Evolutionary conservation across 2,888 invertebrate species (phyloP).

Genomic region (Drepanosiphum platanoidis): DNA sequence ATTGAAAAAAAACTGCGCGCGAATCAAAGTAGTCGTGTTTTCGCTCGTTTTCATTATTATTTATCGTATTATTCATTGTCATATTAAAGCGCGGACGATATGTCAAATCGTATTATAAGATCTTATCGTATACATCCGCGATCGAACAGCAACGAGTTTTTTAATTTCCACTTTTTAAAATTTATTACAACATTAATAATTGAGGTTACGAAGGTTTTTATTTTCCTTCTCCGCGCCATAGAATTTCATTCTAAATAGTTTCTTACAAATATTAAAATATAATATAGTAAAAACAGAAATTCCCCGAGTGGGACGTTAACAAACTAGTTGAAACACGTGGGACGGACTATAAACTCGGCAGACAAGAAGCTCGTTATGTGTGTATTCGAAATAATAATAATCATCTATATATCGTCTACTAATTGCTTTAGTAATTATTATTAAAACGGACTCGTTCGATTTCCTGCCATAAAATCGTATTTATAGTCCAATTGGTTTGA

Average conservation of each 20-base stretch:
- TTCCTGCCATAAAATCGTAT: background rate
- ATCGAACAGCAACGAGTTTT: background rate
- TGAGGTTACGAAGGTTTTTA: background rate
- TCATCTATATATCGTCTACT: background rate
- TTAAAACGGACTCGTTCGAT: background rate
- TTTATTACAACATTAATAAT: background rate
- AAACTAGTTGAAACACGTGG: slow-evolving; percentile 32
- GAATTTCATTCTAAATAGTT: background rate
- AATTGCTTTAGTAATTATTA: slow-evolving; percentile 13
- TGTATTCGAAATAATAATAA: slow-evolving; percentile 37
- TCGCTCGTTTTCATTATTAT: background rate
- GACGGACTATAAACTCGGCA: slow-evolving; percentile 13
- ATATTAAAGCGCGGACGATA: background rate
- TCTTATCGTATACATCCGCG: background rate
- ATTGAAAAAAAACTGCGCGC: too few species aligned
- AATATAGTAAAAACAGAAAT: background rate
- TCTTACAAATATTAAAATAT: slow-evolving; percentile 16
- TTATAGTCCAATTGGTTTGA: background rate
- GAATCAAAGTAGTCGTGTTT: too few species aligned
- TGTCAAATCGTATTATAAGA: background rate
- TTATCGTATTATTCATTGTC: background rate
- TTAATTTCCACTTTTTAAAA: background rate
- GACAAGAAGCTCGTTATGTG: slow-evolving; percentile 29
- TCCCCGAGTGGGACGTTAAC: slow-evolving; percentile 30
- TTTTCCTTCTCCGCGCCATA: background rate